Conservation (phyloP, 2,888 invertebrate species). For the Tipula vernalis region DNA sequence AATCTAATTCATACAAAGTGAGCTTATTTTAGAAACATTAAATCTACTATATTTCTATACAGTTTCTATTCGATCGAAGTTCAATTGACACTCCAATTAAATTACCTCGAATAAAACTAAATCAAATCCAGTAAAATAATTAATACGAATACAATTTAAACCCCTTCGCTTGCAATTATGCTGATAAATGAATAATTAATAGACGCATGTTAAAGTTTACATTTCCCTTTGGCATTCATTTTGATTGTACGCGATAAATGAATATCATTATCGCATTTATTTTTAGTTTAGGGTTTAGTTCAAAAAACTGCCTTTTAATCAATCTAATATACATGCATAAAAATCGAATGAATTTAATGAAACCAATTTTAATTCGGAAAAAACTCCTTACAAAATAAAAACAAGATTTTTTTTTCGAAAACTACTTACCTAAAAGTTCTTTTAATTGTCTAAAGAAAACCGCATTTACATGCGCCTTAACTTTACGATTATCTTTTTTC, state of each 20-base stretch:
- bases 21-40: no score
- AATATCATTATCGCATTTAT: background rate
- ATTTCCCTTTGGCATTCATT: background rate
- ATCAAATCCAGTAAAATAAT: background rate
- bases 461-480: conserved; percentile 64
- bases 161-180: no score
- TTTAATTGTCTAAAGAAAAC: conserved; percentile 59
- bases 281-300: background rate
- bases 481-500: conserved; percentile 41
- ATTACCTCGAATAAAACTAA: no score
- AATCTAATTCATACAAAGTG: no score
- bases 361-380: background rate
- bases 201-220: background rate
- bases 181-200: background rate
- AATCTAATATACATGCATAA: no score
- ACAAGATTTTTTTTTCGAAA: background rate
- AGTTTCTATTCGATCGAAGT: background rate
- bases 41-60: background rate
- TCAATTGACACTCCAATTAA: background rate
- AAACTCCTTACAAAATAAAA: background rate
- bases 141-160: background rate
- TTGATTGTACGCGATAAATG: background rate
- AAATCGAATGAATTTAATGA: background rate
- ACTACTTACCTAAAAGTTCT: conserved; percentile 42
- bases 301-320: background rate